phyloP scores from a whole-genome alignment of 2,113 vertebrate species.

The Gasterosteus nipponicus region DNA sequence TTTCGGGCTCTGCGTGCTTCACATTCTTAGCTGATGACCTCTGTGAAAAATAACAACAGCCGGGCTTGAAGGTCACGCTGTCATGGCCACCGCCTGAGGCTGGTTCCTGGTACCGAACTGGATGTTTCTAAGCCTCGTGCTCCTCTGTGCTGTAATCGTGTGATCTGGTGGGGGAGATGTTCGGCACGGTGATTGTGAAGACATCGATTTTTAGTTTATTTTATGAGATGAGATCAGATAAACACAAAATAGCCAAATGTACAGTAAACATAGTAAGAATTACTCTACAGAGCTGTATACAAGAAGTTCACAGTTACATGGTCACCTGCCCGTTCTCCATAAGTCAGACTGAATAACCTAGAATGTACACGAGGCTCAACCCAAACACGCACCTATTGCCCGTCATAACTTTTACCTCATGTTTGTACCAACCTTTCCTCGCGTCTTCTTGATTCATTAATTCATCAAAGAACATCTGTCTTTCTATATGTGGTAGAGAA shows the following conservation, averaged over 20 bases:
- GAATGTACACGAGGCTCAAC: not conserved
- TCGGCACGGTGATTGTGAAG: not conserved
- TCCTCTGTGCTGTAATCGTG: not conserved
- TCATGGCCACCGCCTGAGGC: constrained; percentile 24
- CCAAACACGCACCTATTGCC: not conserved
- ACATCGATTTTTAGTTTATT: not conserved
- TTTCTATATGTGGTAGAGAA: not conserved
- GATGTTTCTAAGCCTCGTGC: constrained; percentile 1
- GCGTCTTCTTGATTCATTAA: not conserved
- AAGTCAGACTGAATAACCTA: not conserved
- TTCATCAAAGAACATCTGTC: not conserved
- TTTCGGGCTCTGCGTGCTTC: constrained; percentile 72
- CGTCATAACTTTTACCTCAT: not conserved
- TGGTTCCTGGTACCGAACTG: constrained; percentile 28
- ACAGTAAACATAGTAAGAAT: not conserved
- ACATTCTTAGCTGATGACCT: constrained; percentile 82
- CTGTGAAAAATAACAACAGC: constrained; percentile 80
- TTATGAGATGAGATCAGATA: not conserved
- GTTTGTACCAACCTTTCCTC: not conserved
- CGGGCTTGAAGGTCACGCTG: constrained; percentile 72
- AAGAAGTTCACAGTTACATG: not conserved
- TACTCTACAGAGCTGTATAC: not conserved
- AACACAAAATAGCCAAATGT: not conserved
- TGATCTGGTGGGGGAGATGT: not conserved
- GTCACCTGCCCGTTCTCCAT: not conserved